phyloP scores from a whole-genome alignment of 1,140 invertebrate species.

The Brachionus angularis region DNA sequence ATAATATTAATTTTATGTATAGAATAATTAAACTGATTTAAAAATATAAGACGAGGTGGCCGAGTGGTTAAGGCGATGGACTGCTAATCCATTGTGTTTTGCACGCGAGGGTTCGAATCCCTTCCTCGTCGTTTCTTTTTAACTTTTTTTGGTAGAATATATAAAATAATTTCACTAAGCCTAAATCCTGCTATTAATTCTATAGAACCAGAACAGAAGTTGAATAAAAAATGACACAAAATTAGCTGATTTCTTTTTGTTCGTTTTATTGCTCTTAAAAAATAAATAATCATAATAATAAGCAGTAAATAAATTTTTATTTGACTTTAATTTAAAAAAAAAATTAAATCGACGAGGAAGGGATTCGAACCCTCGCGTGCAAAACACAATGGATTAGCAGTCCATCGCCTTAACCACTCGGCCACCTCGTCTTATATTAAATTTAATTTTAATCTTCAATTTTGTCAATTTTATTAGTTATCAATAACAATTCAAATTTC shows the following conservation, averaged over 20 bases:
- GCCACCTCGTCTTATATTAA: slow-evolving; percentile 7
- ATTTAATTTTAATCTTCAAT: not conserved
- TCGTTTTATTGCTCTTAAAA: too few relatives aligned
- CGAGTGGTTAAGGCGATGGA: slow-evolving; percentile 38
- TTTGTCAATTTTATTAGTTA: not conserved
- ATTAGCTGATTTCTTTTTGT: too few relatives aligned
- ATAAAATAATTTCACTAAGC: too few relatives aligned
- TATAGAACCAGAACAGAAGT: too few relatives aligned
- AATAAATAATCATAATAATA: too few relatives aligned
- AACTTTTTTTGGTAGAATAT: too few relatives aligned
- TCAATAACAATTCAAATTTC: too few relatives aligned
- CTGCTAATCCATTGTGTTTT: slow-evolving; percentile 1
- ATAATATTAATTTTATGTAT: not conserved
- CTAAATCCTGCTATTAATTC: too few relatives aligned
- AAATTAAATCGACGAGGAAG: slow-evolving; percentile 25
- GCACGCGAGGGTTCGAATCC: too few relatives aligned
- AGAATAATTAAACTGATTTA: not conserved
- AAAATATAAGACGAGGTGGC: slow-evolving; percentile 1
- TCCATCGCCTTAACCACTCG: slow-evolving; percentile 34
- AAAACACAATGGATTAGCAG: slow-evolving; percentile 36
- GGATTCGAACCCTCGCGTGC: slow-evolving; percentile 33
- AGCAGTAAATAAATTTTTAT: not conserved
- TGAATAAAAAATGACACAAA: too few relatives aligned
- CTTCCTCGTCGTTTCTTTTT: too few relatives aligned
- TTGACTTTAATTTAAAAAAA: not conserved